phyloP scores from a whole-genome alignment of 2,888 invertebrate species.

The Tolmerus cingulatus region DNA sequence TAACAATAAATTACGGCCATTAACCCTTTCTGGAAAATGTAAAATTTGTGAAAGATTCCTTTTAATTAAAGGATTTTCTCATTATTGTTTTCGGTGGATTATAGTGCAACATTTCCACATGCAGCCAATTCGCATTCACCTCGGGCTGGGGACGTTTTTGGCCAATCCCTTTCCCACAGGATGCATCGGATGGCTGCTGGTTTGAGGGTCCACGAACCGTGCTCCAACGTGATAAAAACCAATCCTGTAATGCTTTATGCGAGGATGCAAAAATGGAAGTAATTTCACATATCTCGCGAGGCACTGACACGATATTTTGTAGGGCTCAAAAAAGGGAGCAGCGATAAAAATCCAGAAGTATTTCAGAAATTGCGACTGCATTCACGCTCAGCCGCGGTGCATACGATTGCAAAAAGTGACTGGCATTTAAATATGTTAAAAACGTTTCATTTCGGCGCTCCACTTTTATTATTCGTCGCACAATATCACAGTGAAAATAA shows the following conservation, averaged over 20 bases:
- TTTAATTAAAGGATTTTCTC: background rate
- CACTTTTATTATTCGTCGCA: background rate
- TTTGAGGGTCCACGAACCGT: background rate
- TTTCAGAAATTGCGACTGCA: background rate
- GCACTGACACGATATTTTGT: constrained; percentile 7
- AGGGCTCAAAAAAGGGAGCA: background rate
- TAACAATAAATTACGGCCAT: background rate
- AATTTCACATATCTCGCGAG: constrained; percentile 23
- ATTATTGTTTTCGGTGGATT: background rate
- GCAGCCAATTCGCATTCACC: background rate
- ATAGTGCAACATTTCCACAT: background rate
- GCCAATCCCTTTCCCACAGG: background rate
- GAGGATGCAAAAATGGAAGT: constrained; percentile 18
- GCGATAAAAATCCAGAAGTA: background rate
- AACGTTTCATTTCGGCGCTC: background rate
- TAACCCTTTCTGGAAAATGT: background rate
- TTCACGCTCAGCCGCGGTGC: background rate
- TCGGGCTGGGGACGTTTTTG: background rate
- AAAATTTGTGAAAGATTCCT: background rate
- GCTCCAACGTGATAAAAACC: constrained; percentile 1
- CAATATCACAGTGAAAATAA: background rate
- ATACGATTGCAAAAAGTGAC: background rate
- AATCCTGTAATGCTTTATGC: constrained; percentile 29
- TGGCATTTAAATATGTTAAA: background rate
- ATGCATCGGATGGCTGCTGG: background rate